Base-by-base conservation (phyloP, 2,888 invertebrate species). In the Drosophila infuscata region DNA sequence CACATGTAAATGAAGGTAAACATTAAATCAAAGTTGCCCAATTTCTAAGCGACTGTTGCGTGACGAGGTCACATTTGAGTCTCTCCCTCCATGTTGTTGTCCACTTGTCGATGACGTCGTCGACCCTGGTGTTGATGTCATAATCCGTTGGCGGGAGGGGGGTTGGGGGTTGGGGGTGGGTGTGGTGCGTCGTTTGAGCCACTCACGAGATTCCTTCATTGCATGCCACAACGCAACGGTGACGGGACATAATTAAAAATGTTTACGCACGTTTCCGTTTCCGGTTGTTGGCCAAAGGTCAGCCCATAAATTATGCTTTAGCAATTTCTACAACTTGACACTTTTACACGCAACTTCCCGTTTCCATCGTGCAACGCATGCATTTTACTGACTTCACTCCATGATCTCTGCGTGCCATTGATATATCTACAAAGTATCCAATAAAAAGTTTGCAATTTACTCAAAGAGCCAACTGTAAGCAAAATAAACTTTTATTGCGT, bases 261-360 rank as follows among this genome's bases (percentile, higher is more conserved):
- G 75, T 83, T 86, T 77, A 86, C 87, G 81, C 89, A 82, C 82
- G 58, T 67, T 83, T 78, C 81, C 82, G 82, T 70, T 86, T 82
- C 82, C 83, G 66, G 57, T 69, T 38, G 51, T 69, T 70, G 54
- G 41, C 11, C 67, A 76, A 83, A 77, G 70, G 77, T 78, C 70
- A 74, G 64, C 43, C 30, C 54, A 56, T 49, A 79, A 81, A 74
- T 68, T 69, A 72, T 77, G 84, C 36, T 76, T 67, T 71, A 41
- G 30, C 72, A 66, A 72, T 74, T 81, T 76, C 68, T 69, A 80
- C 71, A 76, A 74, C 68, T 81, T 78, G 72, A 87, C 87, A 87
- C 78, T 70, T 74, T 78, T 70, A 68, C 71, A 49, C 69, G 51
- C 43, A 62, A n/a, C 52, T 12, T 11, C 20, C n/a, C 35, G 3